These are phyloP conservation scores for Aporophyla nigra DNA, from an alignment of 2,888 invertebrate species.

Conservation along the genomic window DNA sequence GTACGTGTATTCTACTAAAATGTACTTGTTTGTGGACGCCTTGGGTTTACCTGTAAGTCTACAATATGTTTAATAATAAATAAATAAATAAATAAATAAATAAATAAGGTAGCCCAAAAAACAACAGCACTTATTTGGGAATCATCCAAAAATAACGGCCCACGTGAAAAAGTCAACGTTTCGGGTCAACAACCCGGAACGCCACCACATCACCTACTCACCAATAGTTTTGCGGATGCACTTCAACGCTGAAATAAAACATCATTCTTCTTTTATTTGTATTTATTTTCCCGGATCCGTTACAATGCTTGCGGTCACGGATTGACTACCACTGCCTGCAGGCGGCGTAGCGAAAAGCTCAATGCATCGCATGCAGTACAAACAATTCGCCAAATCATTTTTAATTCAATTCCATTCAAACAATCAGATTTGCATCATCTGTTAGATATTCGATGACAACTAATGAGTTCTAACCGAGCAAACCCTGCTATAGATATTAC, in stretches of 20 bases:
- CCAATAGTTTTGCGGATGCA: conserved; percentile 38
- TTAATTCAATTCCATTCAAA: conserved; percentile 22
- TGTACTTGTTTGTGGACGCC: too few relatives aligned
- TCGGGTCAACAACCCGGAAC: conserved; percentile 1
- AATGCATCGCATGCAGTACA: conserved; percentile 29
- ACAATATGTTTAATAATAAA: too few relatives aligned
- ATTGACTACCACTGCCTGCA: conserved; percentile 39
- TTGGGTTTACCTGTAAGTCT: too few relatives aligned
- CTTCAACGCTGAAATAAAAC: conserved; percentile 43
- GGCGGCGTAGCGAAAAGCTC: conserved; percentile 28
- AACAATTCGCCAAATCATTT: conserved; percentile 21
- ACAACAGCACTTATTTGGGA: not conserved
- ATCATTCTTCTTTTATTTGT: conserved; percentile 49
- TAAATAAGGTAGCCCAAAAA: not conserved
- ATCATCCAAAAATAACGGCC: not conserved
- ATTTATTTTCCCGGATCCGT: conserved; percentile 48
- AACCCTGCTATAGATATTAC: conserved; percentile 19
- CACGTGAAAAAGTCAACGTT: not conserved
- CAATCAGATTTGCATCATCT: conserved; percentile 2
- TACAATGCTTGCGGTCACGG: conserved; percentile 52
- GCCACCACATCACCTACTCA: conserved; percentile 12
- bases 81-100: too few relatives aligned
- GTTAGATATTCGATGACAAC: not conserved
- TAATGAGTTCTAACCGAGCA: conserved; percentile 21
- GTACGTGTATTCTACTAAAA: too few relatives aligned